Evolutionary conservation across 2,797 vertebrate species (phyloP), one percentile per base, ranked within the genome.

Genomic region (Sebastiscus tertius): DNA sequence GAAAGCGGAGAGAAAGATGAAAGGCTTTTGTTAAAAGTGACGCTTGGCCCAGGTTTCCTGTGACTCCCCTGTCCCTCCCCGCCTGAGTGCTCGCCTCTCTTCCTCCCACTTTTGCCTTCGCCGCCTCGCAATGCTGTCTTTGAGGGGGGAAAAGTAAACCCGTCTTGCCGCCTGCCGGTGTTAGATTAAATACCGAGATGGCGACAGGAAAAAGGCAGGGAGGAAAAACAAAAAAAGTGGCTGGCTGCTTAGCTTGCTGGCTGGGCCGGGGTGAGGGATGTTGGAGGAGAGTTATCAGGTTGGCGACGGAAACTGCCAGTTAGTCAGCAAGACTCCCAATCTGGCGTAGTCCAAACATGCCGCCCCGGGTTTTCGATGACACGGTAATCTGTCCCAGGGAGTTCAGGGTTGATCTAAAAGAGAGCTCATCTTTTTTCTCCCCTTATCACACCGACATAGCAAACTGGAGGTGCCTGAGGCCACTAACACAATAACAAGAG

Each of bases 101-200:
- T 89, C 90, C 88, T 92, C 84, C 86, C 88, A 81, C 89, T 92
- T 89, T 86, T 89, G 88, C 90, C 89, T 89, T 85, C 79, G 90
- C 83, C 33, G 80, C 88, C 85, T 92, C 46, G 86, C 91, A 81
- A 49, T 87, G 86, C 90, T 92, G 93, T 92, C 91, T 93, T 93
- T 91, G 89, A 85, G 92, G 97, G 96, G 89, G 97, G 96, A 95
- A 96, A 96, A 97, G 97, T 96, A 97, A 98, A 97, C 96, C 97
- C 96, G 96, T 95, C 96, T 96, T 86, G 94, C 97, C 96, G 97
- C 96, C 97, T 98, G 97, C 96, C 96, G 94, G 97, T 96, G 96
- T 97, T 97, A 99, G 97, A 99, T 99, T 98, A 98, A 99, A 97
- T 97, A 97, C 97, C 96, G 97, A 97, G 98, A 98, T 98, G 97